Evolutionary conservation across 1,140 invertebrate genomes (phyloP).

Genomic region (Formica selysi): DNA sequence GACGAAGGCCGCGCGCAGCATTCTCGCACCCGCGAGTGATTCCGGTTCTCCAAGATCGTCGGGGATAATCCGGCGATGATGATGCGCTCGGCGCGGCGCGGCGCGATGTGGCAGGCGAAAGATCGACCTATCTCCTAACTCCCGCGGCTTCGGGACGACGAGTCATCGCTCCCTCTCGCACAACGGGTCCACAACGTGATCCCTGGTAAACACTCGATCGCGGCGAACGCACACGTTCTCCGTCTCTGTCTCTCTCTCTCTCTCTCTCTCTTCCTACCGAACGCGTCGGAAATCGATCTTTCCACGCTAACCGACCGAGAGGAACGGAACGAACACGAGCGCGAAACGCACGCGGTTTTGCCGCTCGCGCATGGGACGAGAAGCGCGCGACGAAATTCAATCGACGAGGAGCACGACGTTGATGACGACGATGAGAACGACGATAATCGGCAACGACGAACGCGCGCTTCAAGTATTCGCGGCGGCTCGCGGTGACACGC

Average conservation of each 20-base stretch:
- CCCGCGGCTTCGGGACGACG: neutral
- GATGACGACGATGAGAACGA: neutral
- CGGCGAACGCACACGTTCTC: neutral
- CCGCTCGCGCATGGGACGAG: constrained; percentile 11
- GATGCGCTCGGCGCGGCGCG: constrained; percentile 25
- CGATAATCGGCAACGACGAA: neutral
- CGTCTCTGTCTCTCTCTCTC: neutral
- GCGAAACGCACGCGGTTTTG: constrained; percentile 25
- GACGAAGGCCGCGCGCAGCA: constrained; percentile 55
- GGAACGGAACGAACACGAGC: constrained; percentile 26
- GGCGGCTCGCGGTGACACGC: constrained; percentile 54
- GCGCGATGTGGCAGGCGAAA: constrained; percentile 18
- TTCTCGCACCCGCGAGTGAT: constrained; percentile 58
- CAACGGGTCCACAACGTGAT: constrained; percentile 30
- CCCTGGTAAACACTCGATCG: constrained; percentile 44
- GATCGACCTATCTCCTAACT: constrained; percentile 55
- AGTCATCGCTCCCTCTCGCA: constrained; percentile 10
- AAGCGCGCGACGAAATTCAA: neutral
- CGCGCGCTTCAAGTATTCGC: constrained; percentile 58
- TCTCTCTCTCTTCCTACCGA: neutral
- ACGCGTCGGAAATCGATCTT: constrained; percentile 39
- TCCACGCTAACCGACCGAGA: neutral
- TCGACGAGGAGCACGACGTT: neutral
- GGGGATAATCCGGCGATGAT: constrained; percentile 47
- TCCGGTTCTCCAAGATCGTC: constrained; percentile 52